A percentile compares a stretch with the other conserved stretches of the same genome.
Conservation (phyloP, 2,888 invertebrate genomes). For the Drosophila macrothrix region DNA sequence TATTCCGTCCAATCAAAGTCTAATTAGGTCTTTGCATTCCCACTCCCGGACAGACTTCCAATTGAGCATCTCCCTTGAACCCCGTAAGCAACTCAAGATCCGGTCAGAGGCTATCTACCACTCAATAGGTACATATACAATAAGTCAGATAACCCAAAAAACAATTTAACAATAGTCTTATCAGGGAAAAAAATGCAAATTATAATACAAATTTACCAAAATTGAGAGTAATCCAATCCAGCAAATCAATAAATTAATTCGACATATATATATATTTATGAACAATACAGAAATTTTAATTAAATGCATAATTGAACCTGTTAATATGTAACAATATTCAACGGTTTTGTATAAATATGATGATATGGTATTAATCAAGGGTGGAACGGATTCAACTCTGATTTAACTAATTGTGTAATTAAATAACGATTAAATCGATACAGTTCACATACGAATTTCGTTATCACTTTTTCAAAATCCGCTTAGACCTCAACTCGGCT, state of each 20-base stretch:
- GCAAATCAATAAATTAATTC: not conserved
- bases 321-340: not conserved
- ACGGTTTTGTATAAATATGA: not conserved
- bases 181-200: conserved; percentile 20
- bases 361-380: not conserved
- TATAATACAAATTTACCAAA: not conserved
- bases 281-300: not conserved
- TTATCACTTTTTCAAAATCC: not conserved
- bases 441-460: not conserved
- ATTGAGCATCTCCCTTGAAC: conserved; percentile 11
- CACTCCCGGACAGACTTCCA: conserved; percentile 16
- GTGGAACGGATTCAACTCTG: not conserved
- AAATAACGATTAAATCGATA: not conserved
- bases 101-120: conserved; percentile 41
- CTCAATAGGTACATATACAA: conserved; percentile 45
- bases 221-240: not conserved
- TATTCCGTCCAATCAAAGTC: conserved; percentile 35
- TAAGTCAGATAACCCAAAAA: conserved; percentile 34
- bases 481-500: not conserved
- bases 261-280: not conserved
- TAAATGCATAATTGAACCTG: not conserved
- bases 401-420: not conserved
- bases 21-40: conserved; percentile 18
- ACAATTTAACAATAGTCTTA: conserved; percentile 28
- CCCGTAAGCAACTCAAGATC: conserved; percentile 12